Base-by-base conservation (phyloP, 2,113 vertebrate species). In the Cettia cetti region DNA sequence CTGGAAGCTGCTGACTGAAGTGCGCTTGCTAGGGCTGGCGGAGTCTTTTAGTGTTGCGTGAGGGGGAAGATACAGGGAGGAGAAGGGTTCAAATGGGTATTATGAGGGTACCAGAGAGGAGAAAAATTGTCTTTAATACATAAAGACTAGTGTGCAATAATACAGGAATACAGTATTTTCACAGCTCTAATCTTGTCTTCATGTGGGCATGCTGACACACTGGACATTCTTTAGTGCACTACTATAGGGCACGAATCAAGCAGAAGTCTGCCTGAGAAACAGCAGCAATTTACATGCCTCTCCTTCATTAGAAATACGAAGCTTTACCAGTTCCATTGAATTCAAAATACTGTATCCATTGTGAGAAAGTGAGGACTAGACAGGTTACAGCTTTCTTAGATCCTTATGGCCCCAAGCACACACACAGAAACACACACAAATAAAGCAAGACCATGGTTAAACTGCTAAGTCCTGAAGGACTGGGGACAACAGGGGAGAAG, bases 1-100 rank as follows among this genome's bases (percentile, higher is more conserved):
- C 97, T 99, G 99, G 98, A 99, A 99, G 96, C 99, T 99, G 98
- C 99, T 99, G 98, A 99, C 99, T 28, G 99, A 99, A 26, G 99
- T 99, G 90, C 99, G 99, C 98, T 99, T 99, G 98, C 99, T 99
- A 98, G 99, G 99, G 95, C 99, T 99, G 97, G 99, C 97, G 2
- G 99, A 99, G 95, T 98, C 99, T 99, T 98, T 98, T 97, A 96
- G 94, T 97, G 94, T 98, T 74, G 94, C 96, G 94, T 93, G 86
- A 91, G 84, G 95, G 85, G 96, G 94, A 90, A 97, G 96, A 98
- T 98, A 98, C 17, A 96, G 97, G 97, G 97, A 98, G 97, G 97
- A 97, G 92, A 97, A 96, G 98, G 96, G 89, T 96, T 95, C 95
- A 97, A 95, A 97, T 23, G 96, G 97, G 92, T 96, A 97, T 97